Conservation (phyloP, 1,140 invertebrate genomes). For the Bombus picipes region DNA sequence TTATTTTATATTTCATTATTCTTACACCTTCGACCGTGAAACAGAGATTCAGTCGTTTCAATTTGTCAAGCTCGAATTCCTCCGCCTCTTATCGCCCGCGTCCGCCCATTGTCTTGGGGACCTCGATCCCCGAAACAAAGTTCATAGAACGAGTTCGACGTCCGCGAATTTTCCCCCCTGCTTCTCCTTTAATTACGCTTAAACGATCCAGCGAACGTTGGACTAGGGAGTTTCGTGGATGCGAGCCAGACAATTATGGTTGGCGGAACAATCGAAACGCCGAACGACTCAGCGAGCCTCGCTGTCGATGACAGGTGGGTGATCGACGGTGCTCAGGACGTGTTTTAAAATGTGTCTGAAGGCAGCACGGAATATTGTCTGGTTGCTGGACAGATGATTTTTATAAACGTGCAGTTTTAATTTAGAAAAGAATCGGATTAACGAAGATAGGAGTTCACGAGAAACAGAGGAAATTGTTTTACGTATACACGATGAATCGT, state of each 20-base stretch:
- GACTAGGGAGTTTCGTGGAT: background rate
- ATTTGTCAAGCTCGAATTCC: background rate
- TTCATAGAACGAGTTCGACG: background rate
- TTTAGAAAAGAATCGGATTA: background rate
- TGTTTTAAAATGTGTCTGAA: constrained; percentile 20
- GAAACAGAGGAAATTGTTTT: background rate
- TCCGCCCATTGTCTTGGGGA: background rate
- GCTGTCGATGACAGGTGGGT: constrained; percentile 11
- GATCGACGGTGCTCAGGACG: background rate
- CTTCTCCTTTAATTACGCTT: background rate
- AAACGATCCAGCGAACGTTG: background rate
- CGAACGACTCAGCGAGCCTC: background rate
- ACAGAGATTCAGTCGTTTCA: background rate
- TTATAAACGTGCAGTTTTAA: background rate
- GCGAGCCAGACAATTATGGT: constrained; percentile 12
- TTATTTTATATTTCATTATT: background rate
- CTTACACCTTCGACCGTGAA: background rate
- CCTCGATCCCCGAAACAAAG: background rate
- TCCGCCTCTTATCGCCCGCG: background rate
- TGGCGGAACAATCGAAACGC: background rate
- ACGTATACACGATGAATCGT: background rate
- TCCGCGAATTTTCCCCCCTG: background rate
- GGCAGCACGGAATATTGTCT: background rate
- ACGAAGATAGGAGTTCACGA: too few species aligned
- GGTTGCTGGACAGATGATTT: background rate